Evolutionary conservation across 2,113 vertebrate species (phyloP).

Genomic region (Acrocephalus kingi): DNA sequence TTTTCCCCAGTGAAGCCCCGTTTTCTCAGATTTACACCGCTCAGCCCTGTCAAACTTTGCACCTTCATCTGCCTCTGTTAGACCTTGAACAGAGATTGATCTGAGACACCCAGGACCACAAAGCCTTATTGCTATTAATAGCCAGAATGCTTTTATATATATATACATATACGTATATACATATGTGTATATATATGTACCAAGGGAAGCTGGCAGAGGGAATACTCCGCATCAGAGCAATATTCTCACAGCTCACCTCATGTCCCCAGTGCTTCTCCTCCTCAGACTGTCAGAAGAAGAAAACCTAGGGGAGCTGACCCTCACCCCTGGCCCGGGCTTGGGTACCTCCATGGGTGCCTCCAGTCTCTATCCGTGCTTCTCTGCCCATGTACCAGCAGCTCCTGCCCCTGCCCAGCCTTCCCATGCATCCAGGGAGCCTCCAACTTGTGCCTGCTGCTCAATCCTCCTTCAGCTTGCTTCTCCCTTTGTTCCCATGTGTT

Average conservation of each 20-base stretch:
- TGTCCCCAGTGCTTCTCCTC: background rate
- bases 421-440: background rate
- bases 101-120: background rate
- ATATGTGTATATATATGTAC: background rate
- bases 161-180: too few species aligned
- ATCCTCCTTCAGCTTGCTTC: background rate
- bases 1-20: background rate
- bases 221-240: background rate
- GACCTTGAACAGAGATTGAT: background rate
- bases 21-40: background rate
- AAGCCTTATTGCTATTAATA: slow-evolving; percentile 11
- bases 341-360: background rate
- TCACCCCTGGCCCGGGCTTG: background rate
- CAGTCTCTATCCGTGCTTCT: background rate
- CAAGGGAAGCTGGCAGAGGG: background rate
- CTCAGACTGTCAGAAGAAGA: background rate
- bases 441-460: background rate
- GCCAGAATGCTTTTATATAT: background rate
- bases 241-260: background rate
- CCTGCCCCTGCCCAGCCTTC: background rate
- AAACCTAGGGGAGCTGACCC: background rate
- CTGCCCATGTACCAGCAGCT: background rate
- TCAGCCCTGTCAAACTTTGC: background rate
- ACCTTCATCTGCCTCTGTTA: background rate
- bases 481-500: fast-evolving